Evolutionary conservation across 2,113 vertebrate genomes (phyloP).

Genomic region (Gracilinanus agilis): DNA sequence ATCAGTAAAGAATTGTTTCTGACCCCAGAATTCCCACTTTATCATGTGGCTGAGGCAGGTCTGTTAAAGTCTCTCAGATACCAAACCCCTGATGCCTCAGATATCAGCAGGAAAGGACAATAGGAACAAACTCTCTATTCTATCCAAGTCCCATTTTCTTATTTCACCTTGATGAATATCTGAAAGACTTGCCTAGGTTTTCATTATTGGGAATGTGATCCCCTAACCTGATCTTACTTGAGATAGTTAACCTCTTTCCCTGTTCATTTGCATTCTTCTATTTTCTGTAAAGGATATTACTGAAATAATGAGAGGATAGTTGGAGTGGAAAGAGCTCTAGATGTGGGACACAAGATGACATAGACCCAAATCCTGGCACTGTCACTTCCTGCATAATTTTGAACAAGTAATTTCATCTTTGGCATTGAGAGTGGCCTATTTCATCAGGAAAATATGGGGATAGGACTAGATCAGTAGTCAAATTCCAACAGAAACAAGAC

Average conservation of each 20-base stretch:
- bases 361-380: neutral
- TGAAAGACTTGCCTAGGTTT: conserved; percentile 68
- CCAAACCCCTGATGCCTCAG: conserved; percentile 45
- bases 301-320: neutral
- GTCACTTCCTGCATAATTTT: neutral
- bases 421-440: neutral
- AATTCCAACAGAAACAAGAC: neutral
- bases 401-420: neutral
- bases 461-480: neutral
- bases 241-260: conserved; percentile 30
- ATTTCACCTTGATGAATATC: conserved; percentile 70
- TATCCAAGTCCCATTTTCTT: conserved; percentile 66
- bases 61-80: conserved; percentile 68
- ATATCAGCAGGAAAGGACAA: conserved; percentile 62
- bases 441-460: neutral
- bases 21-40: neutral
- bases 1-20: conserved; percentile 30
- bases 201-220: conserved; percentile 63
- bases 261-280: conserved; percentile 10
- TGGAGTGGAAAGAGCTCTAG: neutral
- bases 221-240: conserved; percentile 47
- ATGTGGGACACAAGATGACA: neutral
- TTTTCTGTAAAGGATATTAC: conserved; percentile 29
- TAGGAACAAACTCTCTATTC: conserved; percentile 55
- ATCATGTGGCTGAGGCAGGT: conserved; percentile 29